A percentile compares a stretch with the other conserved stretches of the same genome.
phyloP scores from a whole-genome alignment of 2,113 vertebrate genomes.

The Pteronura brasiliensis region DNA sequence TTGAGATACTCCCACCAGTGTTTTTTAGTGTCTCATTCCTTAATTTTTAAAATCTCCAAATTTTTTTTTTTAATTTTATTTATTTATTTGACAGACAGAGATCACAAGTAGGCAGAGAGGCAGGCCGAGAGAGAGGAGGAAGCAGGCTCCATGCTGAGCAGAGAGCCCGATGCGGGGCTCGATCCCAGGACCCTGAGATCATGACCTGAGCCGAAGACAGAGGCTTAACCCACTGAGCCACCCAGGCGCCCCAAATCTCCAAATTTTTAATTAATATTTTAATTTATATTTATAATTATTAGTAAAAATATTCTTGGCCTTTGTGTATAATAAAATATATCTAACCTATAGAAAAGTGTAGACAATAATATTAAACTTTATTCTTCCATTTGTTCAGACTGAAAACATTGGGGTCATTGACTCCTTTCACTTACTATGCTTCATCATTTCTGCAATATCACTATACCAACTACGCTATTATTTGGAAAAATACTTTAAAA shows the following conservation, averaged over 20 bases:
- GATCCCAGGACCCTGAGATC: no score
- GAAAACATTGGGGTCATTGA: not conserved
- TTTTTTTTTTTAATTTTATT: not conserved
- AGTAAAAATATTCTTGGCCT: not conserved
- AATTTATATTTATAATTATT: not conserved
- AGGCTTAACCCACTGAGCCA: no score
- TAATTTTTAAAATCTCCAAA: not conserved
- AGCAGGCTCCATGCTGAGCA: no score
- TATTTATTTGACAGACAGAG: no score
- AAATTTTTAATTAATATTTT: not conserved
- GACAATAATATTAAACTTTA: not conserved
- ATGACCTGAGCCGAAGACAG: no score
- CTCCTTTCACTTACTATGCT: not conserved
- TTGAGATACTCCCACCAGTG: not conserved
- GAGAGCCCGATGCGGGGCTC: no score
- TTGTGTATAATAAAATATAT: conserved; percentile 28
- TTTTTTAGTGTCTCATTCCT: not conserved
- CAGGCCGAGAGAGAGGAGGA: no score
- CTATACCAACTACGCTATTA: not conserved
- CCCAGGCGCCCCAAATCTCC: no score
- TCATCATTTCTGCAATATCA: not conserved
- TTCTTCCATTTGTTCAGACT: not conserved
- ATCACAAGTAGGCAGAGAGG: no score
- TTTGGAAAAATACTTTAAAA: not conserved
- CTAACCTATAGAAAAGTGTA: not conserved